Conservation (phyloP, 2,797 vertebrate species). For the Halcyon smyrnensis region DNA sequence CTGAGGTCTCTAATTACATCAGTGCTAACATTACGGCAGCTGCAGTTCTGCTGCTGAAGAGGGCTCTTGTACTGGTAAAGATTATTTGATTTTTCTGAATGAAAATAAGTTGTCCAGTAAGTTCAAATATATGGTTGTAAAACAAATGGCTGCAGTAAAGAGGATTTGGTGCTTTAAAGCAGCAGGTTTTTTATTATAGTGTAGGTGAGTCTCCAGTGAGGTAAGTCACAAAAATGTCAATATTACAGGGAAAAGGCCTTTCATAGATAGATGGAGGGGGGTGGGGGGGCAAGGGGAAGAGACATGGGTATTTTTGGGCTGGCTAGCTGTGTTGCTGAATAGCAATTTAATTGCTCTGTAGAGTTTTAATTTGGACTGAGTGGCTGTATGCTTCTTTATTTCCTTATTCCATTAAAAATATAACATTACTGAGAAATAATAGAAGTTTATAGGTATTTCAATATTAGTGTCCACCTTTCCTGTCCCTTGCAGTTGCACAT, state of each 20-base stretch:
- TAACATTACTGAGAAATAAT: not conserved
- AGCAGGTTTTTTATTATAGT: not conserved
- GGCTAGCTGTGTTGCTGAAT: not conserved
- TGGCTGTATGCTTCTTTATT: not conserved
- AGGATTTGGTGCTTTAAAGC: not conserved
- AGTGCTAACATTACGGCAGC: not conserved
- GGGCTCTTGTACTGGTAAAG: not conserved
- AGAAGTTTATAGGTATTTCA: not conserved
- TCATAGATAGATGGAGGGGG: constrained; percentile 1
- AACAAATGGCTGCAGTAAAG: not conserved
- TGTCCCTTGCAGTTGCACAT: not conserved
- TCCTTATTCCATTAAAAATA: not conserved
- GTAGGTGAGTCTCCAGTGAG: not conserved
- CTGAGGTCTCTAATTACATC: not conserved
- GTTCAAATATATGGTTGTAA: not conserved
- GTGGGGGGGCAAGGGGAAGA: not conserved
- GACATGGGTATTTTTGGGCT: constrained; percentile 4
- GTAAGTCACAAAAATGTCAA: not conserved
- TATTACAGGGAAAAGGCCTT: constrained; percentile 19
- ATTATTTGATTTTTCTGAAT: not conserved
- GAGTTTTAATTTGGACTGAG: not conserved
- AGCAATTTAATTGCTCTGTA: constrained; percentile 16
- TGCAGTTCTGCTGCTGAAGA: not conserved
- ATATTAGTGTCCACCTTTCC: not conserved
- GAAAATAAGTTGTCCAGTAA: not conserved